Evolutionary conservation across 2,113 vertebrate species (phyloP).

Genomic region (Plecturocebus donacophilus): DNA sequence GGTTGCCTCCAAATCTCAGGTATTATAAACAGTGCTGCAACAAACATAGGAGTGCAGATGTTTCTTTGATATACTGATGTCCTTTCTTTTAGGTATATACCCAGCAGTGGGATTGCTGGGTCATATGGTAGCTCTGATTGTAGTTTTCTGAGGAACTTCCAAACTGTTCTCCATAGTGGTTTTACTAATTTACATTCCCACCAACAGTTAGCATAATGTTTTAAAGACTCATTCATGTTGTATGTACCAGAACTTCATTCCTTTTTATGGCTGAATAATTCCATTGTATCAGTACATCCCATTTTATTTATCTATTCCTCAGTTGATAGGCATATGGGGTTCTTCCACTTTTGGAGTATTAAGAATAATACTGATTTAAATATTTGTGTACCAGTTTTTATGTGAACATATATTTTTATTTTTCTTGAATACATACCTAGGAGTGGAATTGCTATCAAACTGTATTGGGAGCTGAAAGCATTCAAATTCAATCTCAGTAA

Average conservation of each 20-base stretch:
- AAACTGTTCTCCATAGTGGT: too few relatives aligned
- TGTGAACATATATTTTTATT: neutral
- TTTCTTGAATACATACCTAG: neutral
- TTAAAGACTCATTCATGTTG: neutral
- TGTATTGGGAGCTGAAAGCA: neutral
- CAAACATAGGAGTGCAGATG: too few relatives aligned
- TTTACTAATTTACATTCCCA: too few relatives aligned
- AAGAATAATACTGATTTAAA: neutral
- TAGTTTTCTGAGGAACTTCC: too few relatives aligned
- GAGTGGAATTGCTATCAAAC: neutral
- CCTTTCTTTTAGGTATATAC: too few relatives aligned
- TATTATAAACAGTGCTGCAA: too few relatives aligned
- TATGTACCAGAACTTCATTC: neutral
- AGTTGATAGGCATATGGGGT: neutral
- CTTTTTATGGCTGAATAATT: neutral
- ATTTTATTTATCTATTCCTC: neutral
- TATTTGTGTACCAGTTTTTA: neutral
- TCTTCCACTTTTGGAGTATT: neutral
- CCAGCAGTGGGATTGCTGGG: too few relatives aligned
- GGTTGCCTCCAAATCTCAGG: too few relatives aligned
- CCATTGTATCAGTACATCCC: neutral
- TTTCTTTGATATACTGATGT: too few relatives aligned
- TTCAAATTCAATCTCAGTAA: neutral
- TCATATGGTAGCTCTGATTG: too few relatives aligned
- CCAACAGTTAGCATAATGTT: neutral